phyloP scores from a whole-genome alignment of 92 coral and sea anemone species.

The Actinernus sp. region DNA sequence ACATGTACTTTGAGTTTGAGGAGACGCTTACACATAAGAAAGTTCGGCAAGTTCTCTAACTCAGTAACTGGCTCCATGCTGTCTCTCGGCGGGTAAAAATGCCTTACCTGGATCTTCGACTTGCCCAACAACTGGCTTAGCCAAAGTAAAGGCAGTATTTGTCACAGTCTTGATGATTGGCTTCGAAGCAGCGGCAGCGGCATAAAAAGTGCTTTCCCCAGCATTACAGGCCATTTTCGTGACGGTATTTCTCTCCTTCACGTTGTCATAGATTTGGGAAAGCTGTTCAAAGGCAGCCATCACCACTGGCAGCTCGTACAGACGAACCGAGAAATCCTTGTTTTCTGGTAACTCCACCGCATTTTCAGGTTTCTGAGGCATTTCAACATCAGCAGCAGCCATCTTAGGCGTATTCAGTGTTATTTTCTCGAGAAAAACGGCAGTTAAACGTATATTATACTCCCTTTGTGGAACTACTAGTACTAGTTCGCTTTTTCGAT shows the following conservation, averaged over 20 bases:
- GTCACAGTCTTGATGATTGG: constrained; percentile 77
- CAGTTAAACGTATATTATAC: not conserved
- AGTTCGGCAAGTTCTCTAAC: too few species aligned
- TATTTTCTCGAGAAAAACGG: not conserved
- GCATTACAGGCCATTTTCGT: constrained; percentile 94
- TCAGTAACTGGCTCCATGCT: constrained; percentile 86
- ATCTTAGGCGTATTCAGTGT: not conserved
- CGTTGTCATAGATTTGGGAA: constrained; percentile 75
- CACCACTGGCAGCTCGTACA: constrained; percentile 91
- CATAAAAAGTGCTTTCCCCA: constrained; percentile 88
- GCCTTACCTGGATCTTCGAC: constrained; percentile 87
- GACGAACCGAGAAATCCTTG: constrained; percentile 76
- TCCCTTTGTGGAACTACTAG: not conserved
- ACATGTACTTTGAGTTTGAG: too few species aligned
- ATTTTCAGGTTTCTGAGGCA: constrained; percentile 31
- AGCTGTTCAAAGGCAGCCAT: constrained; percentile 90
- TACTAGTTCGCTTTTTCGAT: not conserved
- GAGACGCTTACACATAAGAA: too few species aligned
- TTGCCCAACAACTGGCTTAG: constrained; percentile 90
- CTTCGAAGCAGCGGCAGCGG: constrained; percentile 86
- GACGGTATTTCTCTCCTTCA: constrained; percentile 82
- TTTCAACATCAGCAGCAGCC: constrained; percentile 78
- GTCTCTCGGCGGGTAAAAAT: constrained; percentile 69
- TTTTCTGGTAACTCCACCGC: constrained; percentile 46
- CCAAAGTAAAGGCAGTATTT: constrained; percentile 70